Percentiles rank a stretch among this genome's conserved stretches.
Conservation (phyloP, 37 sponge, comb jelly and placozoan genomes). For the Theonella swinhoei region DNA sequence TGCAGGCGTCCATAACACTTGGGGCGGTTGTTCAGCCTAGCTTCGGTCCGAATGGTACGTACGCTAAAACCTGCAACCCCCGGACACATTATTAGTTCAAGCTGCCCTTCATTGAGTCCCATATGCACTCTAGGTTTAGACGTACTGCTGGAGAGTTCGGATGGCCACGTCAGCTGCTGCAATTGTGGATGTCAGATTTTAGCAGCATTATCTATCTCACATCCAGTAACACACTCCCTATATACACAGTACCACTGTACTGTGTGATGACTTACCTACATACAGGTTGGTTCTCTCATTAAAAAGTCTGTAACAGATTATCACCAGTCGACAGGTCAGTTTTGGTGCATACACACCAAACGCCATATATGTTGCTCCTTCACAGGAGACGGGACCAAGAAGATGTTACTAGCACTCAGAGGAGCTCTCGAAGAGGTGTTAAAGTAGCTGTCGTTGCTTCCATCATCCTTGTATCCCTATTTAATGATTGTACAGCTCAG, state of each 20-base stretch:
- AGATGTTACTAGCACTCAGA: constrained; percentile 16
- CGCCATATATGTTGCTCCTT: not conserved
- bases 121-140: constrained; percentile 28
- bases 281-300: constrained; percentile 21
- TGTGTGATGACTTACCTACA: not conserved
- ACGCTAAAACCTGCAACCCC: too few species aligned
- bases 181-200: constrained; percentile 5
- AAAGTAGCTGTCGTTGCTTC: not conserved
- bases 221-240: constrained; percentile 3
- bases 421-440: constrained; percentile 28
- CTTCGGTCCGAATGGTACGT: constrained; percentile 45
- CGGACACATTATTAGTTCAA: too few species aligned
- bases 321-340: constrained; percentile 23
- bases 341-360: not conserved
- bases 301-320: constrained; percentile 15
- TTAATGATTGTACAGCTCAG: too few species aligned
- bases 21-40: constrained; percentile 9
- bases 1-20: constrained; percentile 12
- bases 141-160: constrained; percentile 35
- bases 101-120: too few species aligned
- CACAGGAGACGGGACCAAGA: constrained; percentile 44
- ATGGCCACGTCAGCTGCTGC: constrained; percentile 19
- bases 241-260: not conserved
- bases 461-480: not conserved
- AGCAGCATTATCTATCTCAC: constrained; percentile 5